Percentiles rank a stretch among this genome's conserved stretches.
These are phyloP conservation scores for Brevimyrus niger DNA, from an alignment of 2,113 vertebrate species.

Conservation along the genomic window DNA sequence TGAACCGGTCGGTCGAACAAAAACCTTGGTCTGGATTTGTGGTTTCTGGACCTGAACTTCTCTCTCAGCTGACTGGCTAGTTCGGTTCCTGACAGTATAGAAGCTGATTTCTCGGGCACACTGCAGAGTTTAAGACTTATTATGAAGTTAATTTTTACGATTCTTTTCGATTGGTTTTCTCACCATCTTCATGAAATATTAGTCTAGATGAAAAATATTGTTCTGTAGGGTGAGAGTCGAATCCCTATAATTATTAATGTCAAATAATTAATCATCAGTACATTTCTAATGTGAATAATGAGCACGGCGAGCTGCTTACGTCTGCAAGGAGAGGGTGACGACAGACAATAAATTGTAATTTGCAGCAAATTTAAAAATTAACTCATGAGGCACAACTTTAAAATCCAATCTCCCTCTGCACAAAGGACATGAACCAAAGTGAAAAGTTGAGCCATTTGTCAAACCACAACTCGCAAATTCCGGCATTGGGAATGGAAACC, in stretches of 20 bases:
- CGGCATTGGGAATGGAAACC: neutral
- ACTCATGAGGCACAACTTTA: constrained; percentile 20
- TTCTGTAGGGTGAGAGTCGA: neutral
- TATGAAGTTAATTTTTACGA: neutral
- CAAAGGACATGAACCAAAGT: neutral
- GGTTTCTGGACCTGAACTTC: no score
- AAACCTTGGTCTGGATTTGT: neutral
- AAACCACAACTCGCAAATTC: neutral
- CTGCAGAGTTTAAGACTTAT: neutral
- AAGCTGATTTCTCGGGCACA: neutral
- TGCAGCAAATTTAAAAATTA: constrained; percentile 4
- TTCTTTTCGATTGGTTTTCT: neutral
- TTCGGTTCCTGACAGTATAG: neutral
- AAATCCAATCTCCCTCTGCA: neutral
- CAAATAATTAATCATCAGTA: neutral
- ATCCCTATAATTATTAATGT: neutral
- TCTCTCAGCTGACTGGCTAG: neutral
- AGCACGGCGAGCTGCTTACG: no score
- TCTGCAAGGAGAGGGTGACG: neutral
- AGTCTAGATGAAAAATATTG: constrained; percentile 2
- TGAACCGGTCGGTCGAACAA: neutral
- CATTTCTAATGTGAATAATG: neutral
- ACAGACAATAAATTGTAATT: constrained; percentile 11
- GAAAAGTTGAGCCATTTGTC: neutral
- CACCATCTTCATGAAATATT: neutral